phyloP scores from a whole-genome alignment of 2,797 vertebrate species.

The Rhinichthys osculus region DNA sequence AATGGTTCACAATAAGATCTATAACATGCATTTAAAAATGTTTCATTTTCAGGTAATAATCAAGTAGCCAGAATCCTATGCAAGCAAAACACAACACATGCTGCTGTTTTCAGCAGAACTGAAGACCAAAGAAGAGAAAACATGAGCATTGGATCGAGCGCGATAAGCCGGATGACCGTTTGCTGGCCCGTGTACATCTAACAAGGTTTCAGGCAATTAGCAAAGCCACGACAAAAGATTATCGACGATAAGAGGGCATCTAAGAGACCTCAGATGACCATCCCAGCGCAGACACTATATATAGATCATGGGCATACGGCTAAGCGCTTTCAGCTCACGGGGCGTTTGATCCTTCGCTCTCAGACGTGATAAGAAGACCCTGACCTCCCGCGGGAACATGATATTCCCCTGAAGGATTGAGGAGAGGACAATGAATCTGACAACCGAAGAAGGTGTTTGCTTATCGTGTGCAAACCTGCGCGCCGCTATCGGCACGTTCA shows the following conservation, averaged over 20 bases:
- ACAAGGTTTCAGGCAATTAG: conserved; percentile 50
- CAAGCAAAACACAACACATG: background rate
- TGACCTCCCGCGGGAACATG: conserved; percentile 10
- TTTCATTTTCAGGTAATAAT: background rate
- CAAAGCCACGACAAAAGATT: conserved; percentile 23
- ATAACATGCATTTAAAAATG: background rate
- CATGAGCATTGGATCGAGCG: conserved; percentile 41
- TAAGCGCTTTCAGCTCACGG: conserved; percentile 44
- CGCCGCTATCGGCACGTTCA: conserved; percentile 10
- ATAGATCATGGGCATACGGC: conserved; percentile 47
- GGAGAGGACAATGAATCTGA: background rate
- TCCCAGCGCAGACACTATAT: conserved; percentile 31
- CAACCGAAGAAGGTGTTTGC: background rate
- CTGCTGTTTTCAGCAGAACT: conserved; percentile 4
- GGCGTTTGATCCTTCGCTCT: conserved; percentile 49
- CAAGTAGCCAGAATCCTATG: too few relatives aligned
- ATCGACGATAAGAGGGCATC: conserved; percentile 23
- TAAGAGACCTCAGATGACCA: conserved; percentile 50
- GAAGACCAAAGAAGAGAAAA: conserved; percentile 32
- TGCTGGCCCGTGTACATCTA: conserved; percentile 52
- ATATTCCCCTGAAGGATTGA: background rate
- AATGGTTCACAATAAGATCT: background rate
- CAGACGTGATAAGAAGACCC: conserved; percentile 32
- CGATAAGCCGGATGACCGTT: conserved; percentile 45
- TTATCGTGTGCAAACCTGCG: conserved; percentile 24